Evolutionary conservation across 2,797 vertebrate species (phyloP).

Genomic region (Alectoris magna): DNA sequence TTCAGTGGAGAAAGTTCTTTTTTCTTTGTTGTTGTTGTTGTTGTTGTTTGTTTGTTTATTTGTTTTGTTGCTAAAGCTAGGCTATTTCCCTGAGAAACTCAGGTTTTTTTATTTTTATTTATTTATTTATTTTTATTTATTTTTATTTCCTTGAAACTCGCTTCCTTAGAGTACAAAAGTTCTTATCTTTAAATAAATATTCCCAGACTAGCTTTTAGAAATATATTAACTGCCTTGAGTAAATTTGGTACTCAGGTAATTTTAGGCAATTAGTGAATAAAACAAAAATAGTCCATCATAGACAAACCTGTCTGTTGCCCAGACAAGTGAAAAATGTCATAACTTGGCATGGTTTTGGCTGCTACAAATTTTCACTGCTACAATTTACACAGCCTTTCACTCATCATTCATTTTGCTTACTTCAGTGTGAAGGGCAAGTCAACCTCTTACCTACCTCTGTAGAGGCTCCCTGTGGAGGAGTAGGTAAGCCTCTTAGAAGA

Average conservation of each 20-base stretch:
- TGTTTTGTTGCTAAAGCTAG: background rate
- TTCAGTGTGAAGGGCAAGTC: background rate
- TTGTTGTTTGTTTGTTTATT: no score
- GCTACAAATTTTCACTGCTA: background rate
- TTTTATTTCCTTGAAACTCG: background rate
- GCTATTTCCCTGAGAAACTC: background rate
- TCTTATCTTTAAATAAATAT: background rate
- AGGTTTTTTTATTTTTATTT: background rate
- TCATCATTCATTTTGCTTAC: background rate
- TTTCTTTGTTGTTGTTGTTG: background rate
- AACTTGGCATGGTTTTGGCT: background rate
- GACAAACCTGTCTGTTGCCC: background rate
- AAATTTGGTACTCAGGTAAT: conserved; percentile 7
- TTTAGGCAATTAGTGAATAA: conserved; percentile 31
- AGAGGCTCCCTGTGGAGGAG: background rate
- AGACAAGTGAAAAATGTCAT: background rate
- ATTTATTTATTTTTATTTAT: no score
- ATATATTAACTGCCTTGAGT: conserved; percentile 17
- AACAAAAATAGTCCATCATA: background rate
- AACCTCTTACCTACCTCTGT: no score
- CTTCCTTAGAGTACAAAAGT: background rate
- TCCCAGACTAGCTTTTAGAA: background rate
- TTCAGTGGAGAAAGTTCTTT: background rate
- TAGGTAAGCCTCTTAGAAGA: background rate
- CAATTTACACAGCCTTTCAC: background rate